These are phyloP conservation scores for Atherinomorus stipes DNA, from an alignment of 2,113 vertebrate species.

Conservation along the genomic window DNA sequence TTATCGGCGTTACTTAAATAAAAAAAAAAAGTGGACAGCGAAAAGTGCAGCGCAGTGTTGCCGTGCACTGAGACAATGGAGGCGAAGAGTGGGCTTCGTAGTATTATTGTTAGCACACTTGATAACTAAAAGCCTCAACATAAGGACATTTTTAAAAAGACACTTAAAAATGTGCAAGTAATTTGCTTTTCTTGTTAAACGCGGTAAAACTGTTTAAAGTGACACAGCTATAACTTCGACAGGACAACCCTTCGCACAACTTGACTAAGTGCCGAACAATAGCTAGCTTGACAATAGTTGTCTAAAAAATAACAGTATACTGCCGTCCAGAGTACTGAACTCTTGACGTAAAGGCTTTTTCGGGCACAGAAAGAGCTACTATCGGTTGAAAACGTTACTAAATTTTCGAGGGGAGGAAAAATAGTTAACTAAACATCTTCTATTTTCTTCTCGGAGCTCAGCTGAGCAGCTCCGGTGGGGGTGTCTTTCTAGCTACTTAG, in stretches of 20 bases:
- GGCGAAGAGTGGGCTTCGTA: conserved; percentile 33
- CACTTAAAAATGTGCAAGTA: not conserved
- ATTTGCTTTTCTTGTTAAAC: not conserved
- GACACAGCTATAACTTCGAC: not conserved
- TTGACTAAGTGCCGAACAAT: conserved; percentile 71
- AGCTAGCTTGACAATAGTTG: conserved; percentile 64
- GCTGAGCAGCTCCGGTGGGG: conserved; percentile 60
- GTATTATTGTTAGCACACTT: conserved; percentile 6
- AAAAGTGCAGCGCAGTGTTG: conserved; percentile 44
- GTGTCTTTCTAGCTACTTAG: conserved; percentile 56
- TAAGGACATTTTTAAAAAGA: not conserved
- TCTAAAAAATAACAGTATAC: not conserved
- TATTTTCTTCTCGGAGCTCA: conserved; percentile 43
- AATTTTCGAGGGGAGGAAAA: too few relatives aligned
- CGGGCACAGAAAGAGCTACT: accelerated
- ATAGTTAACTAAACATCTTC: not conserved
- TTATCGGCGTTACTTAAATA: not conserved
- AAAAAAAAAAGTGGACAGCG: conserved; percentile 23
- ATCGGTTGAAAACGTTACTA: accelerated
- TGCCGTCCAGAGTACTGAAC: not conserved
- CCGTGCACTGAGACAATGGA: conserved; percentile 67
- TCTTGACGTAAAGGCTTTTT: not conserved
- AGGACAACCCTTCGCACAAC: conserved; percentile 55
- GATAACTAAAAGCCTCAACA: not conserved
- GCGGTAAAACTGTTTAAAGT: not conserved